These are phyloP conservation scores for Andricus quercusramuli DNA, from an alignment of 2,888 invertebrate species.

Conservation along the genomic window DNA sequence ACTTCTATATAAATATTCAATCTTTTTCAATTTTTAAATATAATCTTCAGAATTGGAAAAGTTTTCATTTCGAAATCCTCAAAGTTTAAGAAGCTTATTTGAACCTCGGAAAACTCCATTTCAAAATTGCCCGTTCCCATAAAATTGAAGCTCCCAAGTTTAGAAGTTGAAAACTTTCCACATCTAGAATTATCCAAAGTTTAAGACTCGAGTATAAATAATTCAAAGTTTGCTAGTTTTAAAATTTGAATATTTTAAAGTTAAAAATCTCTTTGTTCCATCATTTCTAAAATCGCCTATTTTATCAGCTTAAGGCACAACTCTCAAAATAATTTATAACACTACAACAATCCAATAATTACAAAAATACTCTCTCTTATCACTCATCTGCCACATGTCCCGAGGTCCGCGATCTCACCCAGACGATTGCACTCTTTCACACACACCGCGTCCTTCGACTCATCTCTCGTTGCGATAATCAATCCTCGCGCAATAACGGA, in stretches of 20 bases:
- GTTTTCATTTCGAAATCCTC: neutral
- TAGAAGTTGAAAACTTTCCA: conserved; percentile 24
- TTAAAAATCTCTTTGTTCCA: conserved; percentile 21
- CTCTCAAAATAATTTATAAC: neutral
- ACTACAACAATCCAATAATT: neutral
- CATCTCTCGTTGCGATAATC: conserved; percentile 25
- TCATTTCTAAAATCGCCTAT: neutral
- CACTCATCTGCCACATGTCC: neutral
- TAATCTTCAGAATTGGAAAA: neutral
- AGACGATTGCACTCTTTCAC: conserved; percentile 26
- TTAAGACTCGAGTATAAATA: conserved; percentile 31
- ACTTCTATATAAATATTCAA: neutral
- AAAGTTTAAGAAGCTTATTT: conserved; percentile 26
- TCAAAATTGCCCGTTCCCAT: conserved; percentile 30
- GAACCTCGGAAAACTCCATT: conserved; percentile 24
- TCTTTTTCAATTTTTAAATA: neutral
- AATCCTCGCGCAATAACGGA: conserved; percentile 58
- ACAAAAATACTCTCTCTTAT: neutral
- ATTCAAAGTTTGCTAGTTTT: conserved; percentile 38
- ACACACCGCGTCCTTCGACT: conserved; percentile 48
- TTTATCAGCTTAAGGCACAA: neutral
- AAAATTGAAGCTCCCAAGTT: conserved; percentile 28
- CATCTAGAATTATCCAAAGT: conserved; percentile 32
- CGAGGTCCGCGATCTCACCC: conserved; percentile 8
- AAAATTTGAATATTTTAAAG: conserved; percentile 39